phyloP scores from a whole-genome alignment of 2,797 vertebrate species.

The Gobionotothen gibberifrons region DNA sequence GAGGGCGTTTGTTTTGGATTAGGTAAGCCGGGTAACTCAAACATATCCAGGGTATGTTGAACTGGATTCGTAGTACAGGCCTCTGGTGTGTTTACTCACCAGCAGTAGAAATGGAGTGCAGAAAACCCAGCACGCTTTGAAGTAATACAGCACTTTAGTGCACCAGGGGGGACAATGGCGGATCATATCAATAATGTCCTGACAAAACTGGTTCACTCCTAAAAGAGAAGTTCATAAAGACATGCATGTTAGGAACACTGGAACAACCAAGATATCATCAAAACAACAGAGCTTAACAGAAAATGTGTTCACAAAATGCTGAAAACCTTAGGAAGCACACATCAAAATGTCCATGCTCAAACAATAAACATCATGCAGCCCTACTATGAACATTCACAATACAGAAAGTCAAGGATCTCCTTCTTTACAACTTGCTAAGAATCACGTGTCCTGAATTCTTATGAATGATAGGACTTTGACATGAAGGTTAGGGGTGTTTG shows the following conservation, averaged over 20 bases:
- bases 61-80: too few species aligned
- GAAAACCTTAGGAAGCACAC: not conserved
- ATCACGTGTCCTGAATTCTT: not conserved
- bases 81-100: conserved; percentile 72
- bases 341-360: too few species aligned
- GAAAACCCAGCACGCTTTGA: conserved; percentile 89
- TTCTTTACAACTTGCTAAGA: not conserved
- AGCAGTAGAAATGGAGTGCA: conserved; percentile 85
- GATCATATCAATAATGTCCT: conserved; percentile 89
- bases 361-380: too few species aligned
- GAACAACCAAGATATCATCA: not conserved
- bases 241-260: not conserved
- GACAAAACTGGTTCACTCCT: conserved; percentile 89
- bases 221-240: conserved; percentile 17
- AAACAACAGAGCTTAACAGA: not conserved
- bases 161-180: conserved; percentile 86
- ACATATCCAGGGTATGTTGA: too few species aligned
- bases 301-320: not conserved
- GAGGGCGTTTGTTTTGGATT: too few species aligned
- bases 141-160: conserved; percentile 84
- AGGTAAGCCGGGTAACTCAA: too few species aligned
- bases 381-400: not conserved
- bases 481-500: conserved; percentile 34
- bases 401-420: not conserved
- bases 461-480: conserved; percentile 2